These are phyloP conservation scores for cat (Felis catus) DNA, from an alignment of 2,113 vertebrate species.

Conservation along the genomic window F.catus_Fca126_mat1.0 CM031411.1:108813501-108814000, in stretches of 20 bases:
- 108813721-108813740: constrained; percentile 35
- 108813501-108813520: background rate
- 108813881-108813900: background rate
- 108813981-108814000: background rate
- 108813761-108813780: constrained; percentile 39
- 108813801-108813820: constrained; percentile 84
- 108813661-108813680: constrained; percentile 7
- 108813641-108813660: constrained; percentile 6
- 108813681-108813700: background rate
- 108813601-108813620: constrained; percentile 39
- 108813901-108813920: background rate
- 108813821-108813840: constrained; percentile 74
- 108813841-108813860: constrained; percentile 70
- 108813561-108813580: constrained; percentile 63
- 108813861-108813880: constrained; percentile 56
- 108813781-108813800: constrained; percentile 73
- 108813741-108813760: background rate
- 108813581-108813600: constrained; percentile 63
- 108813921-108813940: background rate
- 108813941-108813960: background rate
- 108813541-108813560: constrained; percentile 81
- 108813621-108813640: constrained; percentile 61
- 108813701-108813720: background rate
- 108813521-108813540: background rate
- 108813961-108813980: background rate